Evolutionary conservation across 2,888 invertebrate species (phyloP), one percentile per base, ranked within the genome.

Genomic region (Drepanosiphum platanoidis): DNA sequence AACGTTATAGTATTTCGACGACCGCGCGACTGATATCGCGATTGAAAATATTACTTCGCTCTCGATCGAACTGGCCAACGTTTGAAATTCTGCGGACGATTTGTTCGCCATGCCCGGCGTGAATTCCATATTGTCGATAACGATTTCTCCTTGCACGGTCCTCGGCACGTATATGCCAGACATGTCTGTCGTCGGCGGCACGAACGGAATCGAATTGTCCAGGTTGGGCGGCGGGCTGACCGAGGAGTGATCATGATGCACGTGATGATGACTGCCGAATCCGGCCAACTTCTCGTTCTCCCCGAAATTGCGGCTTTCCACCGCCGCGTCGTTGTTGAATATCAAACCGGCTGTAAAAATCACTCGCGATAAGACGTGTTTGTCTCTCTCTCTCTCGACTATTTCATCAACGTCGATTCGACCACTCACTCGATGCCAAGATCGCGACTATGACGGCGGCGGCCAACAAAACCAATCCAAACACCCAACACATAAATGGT

Each of bases 381-480:
- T 42, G 13, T 42, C 13, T 42, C 8, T 42, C 42, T 3, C 7
- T 42, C 42, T 42, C 7, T n/a, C n/a, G n/a, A n/a, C n/a, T n/a
- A 42, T 42, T 11, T 7, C 15, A 1, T 52, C 8, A 0, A 11
- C 1, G 32, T 32, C 18, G 18, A 7, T 52, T 36, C 34, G n/a
- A n/a, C n/a, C 87, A 91, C 93, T 93, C 90, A 95, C 95, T 93
- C 89, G 93, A 94, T 88, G 94, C 94, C 88, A 95, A 91, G 87
- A 94, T 93, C 87, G 94, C 94, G 88, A 95, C 91, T 66, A 94
- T 92, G 34, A 94, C 91, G 39, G 93, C 92, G 66, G 93, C 92
- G 27, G 92, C 92, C 32, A 94, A 91, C 77, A 94, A 90, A 36
- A 93, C 91, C 64, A 93, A 91, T 87, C 94, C 92, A 83, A 94